Base-by-base conservation (phyloP, 1,140 invertebrate genomes). In the Papilio helenus region DNA sequence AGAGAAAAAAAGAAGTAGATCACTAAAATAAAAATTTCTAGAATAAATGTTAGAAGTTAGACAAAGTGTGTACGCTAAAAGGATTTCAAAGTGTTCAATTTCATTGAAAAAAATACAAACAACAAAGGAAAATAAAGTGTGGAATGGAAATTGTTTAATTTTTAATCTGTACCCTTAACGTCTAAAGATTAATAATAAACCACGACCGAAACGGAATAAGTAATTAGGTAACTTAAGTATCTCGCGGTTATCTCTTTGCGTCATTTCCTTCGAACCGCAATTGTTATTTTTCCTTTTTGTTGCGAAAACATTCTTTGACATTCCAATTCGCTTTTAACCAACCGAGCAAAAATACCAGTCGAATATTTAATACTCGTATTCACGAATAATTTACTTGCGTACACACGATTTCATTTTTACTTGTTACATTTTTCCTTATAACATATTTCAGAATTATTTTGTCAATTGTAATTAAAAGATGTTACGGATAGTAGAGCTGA, bases 241-340 rank as follows among this genome's bases (percentile, higher is more conserved):
- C 61, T 16, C 61, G 23, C 23, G 23, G 58, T 65, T 65, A 29
- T 68, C 61, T 68, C 10, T 65, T 65, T 65, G 58, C 61, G 23
- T 34, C 61, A 68, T 68, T 68, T 68, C 14, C 61, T 68, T 68
- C 61, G 26, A 68, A 68, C 26, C 26, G 14, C 61, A 18, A 68
- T 68, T 16, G 34, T 16, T 46, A n/a, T 18, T 68, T 68, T 68
- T 61, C 58, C 26, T 68, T 34, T 68, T 68, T 68, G 26, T 12
- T 14, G 58, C 23, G 20, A 58, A 58, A 58, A 58, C n/a, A 14
- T 65, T 65, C 20, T 65, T 65, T 65, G 23, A 65, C 23, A 65
- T 65, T 65, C 14, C 58, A 65, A 65, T 65, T 26, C 23, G 23
- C 18, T 68, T 18, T 68, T 68, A 68, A 68, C 4, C 16, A 68